Conservation (phyloP, 2,888 invertebrate genomes). For the Opisthograptis luteolata region DNA sequence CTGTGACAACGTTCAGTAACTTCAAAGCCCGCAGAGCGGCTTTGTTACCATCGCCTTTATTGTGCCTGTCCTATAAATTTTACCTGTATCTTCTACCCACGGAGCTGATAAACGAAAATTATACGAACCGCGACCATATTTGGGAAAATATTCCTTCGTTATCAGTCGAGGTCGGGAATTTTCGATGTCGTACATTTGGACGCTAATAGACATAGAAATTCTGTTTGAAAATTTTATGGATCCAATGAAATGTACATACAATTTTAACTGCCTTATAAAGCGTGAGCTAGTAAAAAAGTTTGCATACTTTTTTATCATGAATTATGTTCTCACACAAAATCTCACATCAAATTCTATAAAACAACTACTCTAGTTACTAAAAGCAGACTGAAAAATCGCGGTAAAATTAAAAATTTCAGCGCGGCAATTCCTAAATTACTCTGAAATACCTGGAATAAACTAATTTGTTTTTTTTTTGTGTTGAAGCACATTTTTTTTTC, state of each 20-base stretch:
- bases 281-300: no score
- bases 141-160: constrained; percentile 12
- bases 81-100: constrained; percentile 15
- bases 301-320: no score
- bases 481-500: no score
- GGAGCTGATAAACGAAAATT: constrained; percentile 21
- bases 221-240: neutral
- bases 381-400: no score
- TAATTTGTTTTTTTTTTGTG: no score
- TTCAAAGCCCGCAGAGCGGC: constrained; percentile 9
- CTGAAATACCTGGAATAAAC: no score
- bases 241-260: neutral
- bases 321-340: no score
- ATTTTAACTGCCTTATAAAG: no score
- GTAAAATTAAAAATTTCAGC: no score
- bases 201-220: neutral
- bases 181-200: neutral
- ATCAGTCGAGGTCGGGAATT: constrained; percentile 2
- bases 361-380: no score
- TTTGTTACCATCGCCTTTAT: constrained; percentile 20
- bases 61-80: constrained; percentile 22
- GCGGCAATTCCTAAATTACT: no score
- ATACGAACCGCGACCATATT: constrained; percentile 16
- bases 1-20: constrained; percentile 10
- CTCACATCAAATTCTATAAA: no score